Percentiles rank a stretch among this genome's conserved stretches.
phyloP scores from a whole-genome alignment of 2,113 vertebrate species.

The Oxyruncus cristatus region DNA sequence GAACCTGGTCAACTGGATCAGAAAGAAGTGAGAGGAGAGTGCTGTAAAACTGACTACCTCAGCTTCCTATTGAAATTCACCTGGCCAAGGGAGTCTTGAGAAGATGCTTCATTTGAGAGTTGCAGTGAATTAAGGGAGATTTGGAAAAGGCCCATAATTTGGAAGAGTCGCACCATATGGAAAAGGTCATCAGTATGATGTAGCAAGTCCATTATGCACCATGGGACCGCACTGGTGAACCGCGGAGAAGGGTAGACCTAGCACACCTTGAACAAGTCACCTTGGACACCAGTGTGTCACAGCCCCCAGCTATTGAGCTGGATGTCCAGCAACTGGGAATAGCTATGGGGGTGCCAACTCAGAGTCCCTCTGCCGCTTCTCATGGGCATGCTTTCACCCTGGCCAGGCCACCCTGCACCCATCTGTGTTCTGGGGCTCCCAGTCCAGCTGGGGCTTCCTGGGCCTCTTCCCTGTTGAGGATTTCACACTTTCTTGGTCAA shows the following conservation, averaged over 20 bases:
- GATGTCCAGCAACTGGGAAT: not conserved
- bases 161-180: not conserved
- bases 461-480: not conserved
- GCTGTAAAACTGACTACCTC: not conserved
- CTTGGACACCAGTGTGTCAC: not conserved
- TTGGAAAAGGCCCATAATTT: not conserved
- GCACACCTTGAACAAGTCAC: fast-evolving
- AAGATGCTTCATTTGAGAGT: not conserved
- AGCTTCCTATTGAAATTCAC: not conserved
- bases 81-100: not conserved
- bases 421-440: fast-evolving
- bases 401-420: fast-evolving
- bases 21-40: not conserved
- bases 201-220: not conserved
- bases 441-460: not conserved
- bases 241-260: not conserved
- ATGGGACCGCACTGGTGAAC: not conserved
- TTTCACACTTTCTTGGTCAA: not conserved
- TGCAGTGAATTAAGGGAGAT: not conserved
- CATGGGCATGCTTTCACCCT: fast-evolving
- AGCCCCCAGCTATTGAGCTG: not conserved
- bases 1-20: not conserved
- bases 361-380: fast-evolving
- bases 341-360: fast-evolving
- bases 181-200: not conserved